These are phyloP conservation scores for Apis mellifera DNA, from an alignment of 1,140 invertebrate species.

Conservation along the genomic window Amel_HAv3.1 CM009946.2:4604001-4604500, in stretches of 20 bases:
- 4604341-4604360: not conserved
- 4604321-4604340: too few species aligned
- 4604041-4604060: conserved; percentile 92
- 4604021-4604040: conserved; percentile 92
- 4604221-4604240: conserved; percentile 88
- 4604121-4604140: conserved; percentile 85
- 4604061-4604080: conserved; percentile 94
- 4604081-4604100: conserved; percentile 94
- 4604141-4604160: not conserved
- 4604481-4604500: conserved; percentile 88
- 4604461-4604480: conserved; percentile 91
- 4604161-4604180: not conserved
- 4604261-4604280: conserved; percentile 86
- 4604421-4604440: conserved; percentile 93
- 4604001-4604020: conserved; percentile 92
- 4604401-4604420: conserved; percentile 80
- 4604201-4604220: conserved; percentile 93
- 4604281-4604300: conserved; percentile 93
- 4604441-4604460: conserved; percentile 90
- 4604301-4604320: conserved; percentile 91
- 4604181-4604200: conserved; percentile 83
- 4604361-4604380: not conserved
- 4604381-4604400: not conserved
- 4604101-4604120: conserved; percentile 90
- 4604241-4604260: conserved; percentile 91